These are phyloP conservation scores for Oncorhynchus mykiss DNA, from an alignment of 2,113 vertebrate genomes.

Conservation along the genomic window DNA sequence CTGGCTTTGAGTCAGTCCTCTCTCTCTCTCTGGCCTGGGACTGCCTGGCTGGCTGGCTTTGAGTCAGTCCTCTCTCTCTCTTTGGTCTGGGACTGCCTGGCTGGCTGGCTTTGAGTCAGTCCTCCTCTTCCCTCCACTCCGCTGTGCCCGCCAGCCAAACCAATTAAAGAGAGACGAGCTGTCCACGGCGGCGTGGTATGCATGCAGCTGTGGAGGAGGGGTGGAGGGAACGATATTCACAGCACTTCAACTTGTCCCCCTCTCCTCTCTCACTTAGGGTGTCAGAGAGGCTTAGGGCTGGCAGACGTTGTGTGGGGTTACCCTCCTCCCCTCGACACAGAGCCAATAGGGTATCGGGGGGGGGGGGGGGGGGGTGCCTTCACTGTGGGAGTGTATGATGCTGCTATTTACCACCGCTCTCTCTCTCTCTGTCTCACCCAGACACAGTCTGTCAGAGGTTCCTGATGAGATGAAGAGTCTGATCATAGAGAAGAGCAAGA, in stretches of 20 bases:
- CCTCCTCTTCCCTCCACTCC: background rate
- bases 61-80: background rate
- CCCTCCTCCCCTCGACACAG: conserved; percentile 39
- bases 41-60: no score
- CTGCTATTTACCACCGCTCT: conserved; percentile 62
- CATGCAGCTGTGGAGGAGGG: conserved; percentile 45
- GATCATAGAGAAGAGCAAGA: conserved; percentile 83
- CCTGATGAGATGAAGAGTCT: conserved; percentile 89
- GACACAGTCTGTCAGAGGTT: conserved; percentile 75
- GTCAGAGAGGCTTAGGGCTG: conserved; percentile 45
- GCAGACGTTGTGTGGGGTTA: conserved; percentile 23
- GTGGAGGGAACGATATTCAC: conserved; percentile 52
- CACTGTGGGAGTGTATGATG: conserved; percentile 38
- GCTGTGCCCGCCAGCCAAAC: conserved; percentile 53
- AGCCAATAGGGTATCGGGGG: conserved; percentile 54
- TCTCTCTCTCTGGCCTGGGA: no score
- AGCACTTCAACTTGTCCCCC: conserved; percentile 38
- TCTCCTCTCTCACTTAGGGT: conserved; percentile 28
- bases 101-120: conserved; percentile 38
- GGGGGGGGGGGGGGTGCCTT: conserved; percentile 35
- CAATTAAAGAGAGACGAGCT: conserved; percentile 67
- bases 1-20: no score
- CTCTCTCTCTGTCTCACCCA: conserved; percentile 44
- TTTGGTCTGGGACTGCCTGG: conserved; percentile 17
- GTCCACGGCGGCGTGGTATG: conserved; percentile 58